Conservation (phyloP, 2,113 vertebrate species). For the Megaceryle maxima region DNA sequence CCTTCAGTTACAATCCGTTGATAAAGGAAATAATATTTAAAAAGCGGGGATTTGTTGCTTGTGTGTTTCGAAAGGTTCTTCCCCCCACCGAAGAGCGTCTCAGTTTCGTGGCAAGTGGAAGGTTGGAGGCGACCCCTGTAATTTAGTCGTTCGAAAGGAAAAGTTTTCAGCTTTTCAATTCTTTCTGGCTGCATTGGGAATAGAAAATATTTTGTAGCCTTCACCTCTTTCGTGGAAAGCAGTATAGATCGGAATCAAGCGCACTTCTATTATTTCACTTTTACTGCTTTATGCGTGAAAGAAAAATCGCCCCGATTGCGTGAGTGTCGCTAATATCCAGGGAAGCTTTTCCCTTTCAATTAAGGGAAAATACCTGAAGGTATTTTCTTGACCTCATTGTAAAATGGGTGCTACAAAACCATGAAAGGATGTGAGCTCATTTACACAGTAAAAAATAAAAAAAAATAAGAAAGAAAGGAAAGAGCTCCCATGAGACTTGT, state of each 20-base stretch:
- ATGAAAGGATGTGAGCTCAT: too few species aligned
- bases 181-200: not conserved
- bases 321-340: not conserved
- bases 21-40: slow-evolving; percentile 65
- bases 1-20: slow-evolving; percentile 38
- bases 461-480: too few species aligned
- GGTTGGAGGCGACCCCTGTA: slow-evolving; percentile 17
- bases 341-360: not conserved
- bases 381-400: not conserved
- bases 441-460: too few species aligned
- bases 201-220: not conserved
- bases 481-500: too few species aligned
- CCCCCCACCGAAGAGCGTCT: not conserved
- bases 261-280: not conserved
- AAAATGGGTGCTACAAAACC: not conserved
- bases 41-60: slow-evolving; percentile 7
- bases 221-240: not conserved
- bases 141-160: slow-evolving; percentile 14
- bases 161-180: slow-evolving; percentile 17
- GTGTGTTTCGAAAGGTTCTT: not conserved
- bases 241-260: not conserved
- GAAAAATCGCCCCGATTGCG: not conserved
- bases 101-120: slow-evolving; percentile 21
- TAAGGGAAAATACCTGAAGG: not conserved
- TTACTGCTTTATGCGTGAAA: not conserved